Base-by-base conservation (phyloP, 2,113 vertebrate species). In the Zingel zingel region DNA sequence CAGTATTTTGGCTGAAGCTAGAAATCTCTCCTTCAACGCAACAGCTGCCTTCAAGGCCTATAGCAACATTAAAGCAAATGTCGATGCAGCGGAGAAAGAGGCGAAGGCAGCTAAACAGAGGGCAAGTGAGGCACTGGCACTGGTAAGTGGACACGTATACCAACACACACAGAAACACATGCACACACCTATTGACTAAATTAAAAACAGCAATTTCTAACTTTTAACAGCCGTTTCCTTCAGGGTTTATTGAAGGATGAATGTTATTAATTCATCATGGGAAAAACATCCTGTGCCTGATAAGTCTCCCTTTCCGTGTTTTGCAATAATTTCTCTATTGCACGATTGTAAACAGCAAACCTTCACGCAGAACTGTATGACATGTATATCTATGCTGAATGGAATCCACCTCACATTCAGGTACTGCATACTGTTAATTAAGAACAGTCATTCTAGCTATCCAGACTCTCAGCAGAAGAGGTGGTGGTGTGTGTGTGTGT, bases 41-140 rank as follows among this genome's bases (percentile, higher is more conserved):
- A 99, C 98, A 0, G 97, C 96, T 66, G 98, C 98, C 70, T 99
- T 99, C 95, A 98, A 96, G 53, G 98, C 98, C 84, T 99, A 99
- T 61, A 98, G 95, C 84, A 99, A 98, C 86, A 99, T 99, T 93
- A 99, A 99, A 88, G 94, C 97, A 58, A 93, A 94, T 66, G 96
- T 96, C 9, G 97, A 97, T 0, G 95, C 96, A 83, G 98, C 98
- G 23, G 98, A 99, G 90, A 96, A 92, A 86, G 92, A 97, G 84
- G 97, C 98, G 36, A 96, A 94, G 89, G 93, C 95, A 82, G 98
- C 97, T 25, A 98, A 95, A 83, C 95, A 90, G 89, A 94, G 92
- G 50, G 97, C 97, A 2, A 93, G 91, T 1, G 97, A 98, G 86
- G 97, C 98, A 4, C 94, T 97, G 78, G 83, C 93, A 77, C 92